Base-by-base conservation (phyloP, 2,113 vertebrate species). In the Gasterosteus aculeatus region DNA sequence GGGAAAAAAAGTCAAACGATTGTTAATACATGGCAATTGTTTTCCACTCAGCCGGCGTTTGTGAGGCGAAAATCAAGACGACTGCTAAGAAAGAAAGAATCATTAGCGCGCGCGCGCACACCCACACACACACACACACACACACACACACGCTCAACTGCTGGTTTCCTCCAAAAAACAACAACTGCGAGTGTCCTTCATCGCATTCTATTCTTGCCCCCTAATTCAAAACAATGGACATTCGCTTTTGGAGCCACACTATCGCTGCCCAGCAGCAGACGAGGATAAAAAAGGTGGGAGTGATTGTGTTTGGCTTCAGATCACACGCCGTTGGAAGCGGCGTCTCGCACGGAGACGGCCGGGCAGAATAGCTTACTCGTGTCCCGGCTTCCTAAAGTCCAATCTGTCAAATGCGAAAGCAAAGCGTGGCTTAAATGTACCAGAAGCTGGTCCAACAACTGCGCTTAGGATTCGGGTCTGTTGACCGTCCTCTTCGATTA, bases 191-290 rank as follows among this genome's bases (percentile, higher is more conserved):
- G 59, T 31, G 80, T 69, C 58, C n/a, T 11, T 68, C 6, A 35
- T 79, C 19, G 65, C 70, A 26, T 77, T 79, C 75, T 80, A 79
- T 87, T 85, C 75, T 79, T 80, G 61, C 46, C 10, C 64, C 61
- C 49, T n/a, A 22, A 83, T 80, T 76, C 72, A 83, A 87, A 90
- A 92, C 81, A 87, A 87, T 38, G 31, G 31, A 67, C 46, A 67
- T 85, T 87, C 29, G 76, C 58, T 77, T 67, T 47, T 41, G 31
- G 62, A 87, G 56, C 58, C 44, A 44, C 7, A 64, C 39, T 42
- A 54, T 58, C 60, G 63, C 41, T 74, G 47, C 56, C 77, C 44
- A 69, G 68, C 33, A 73, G 62, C 77, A 81, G 64, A 80, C 42
- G 38, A 74, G 59, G 16, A 62, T 10, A 42, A 12, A 42, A 70